These are phyloP conservation scores for Scalopus aquaticus DNA, from an alignment of 2,113 vertebrate species.

Conservation along the genomic window DNA sequence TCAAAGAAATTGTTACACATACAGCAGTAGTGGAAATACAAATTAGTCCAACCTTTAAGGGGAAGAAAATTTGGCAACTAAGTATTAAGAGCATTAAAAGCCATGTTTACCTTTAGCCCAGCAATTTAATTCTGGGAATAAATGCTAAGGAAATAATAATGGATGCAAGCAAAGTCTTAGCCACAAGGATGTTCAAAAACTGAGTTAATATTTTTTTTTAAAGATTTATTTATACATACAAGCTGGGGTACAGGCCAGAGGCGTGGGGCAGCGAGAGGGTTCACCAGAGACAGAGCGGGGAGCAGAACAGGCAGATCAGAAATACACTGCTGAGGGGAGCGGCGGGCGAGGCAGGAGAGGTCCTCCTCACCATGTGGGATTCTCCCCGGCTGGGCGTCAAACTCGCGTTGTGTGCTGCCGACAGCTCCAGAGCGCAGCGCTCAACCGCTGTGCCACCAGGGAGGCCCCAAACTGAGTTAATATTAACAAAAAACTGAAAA, in stretches of 20 bases:
- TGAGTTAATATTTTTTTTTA: not conserved
- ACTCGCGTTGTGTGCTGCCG: no score
- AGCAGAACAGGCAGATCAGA: no score
- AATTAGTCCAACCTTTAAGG: constrained; percentile 2
- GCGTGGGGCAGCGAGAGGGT: no score
- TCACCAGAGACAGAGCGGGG: no score
- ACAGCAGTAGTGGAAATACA: not conserved
- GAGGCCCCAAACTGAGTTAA: not conserved
- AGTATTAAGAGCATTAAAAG: constrained; percentile 6
- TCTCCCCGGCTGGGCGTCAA: no score
- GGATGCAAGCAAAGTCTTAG: not conserved
- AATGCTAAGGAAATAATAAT: constrained; percentile 41
- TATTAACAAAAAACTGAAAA: constrained; percentile 8
- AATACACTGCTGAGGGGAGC: no score
- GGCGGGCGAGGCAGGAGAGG: no score
- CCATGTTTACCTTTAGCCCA: constrained; percentile 4
- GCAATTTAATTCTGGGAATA: constrained; percentile 26
- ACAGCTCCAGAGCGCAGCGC: no score
- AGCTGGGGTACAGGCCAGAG: no score
- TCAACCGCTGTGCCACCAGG: no score
- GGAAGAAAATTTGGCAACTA: not conserved
- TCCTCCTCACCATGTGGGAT: no score
- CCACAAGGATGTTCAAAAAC: not conserved
- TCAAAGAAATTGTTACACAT: not conserved
- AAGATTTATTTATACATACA: no score